These are phyloP conservation scores for Azorinus chamasolen DNA, from an alignment of 2,888 invertebrate genomes.

Conservation along the genomic window DNA sequence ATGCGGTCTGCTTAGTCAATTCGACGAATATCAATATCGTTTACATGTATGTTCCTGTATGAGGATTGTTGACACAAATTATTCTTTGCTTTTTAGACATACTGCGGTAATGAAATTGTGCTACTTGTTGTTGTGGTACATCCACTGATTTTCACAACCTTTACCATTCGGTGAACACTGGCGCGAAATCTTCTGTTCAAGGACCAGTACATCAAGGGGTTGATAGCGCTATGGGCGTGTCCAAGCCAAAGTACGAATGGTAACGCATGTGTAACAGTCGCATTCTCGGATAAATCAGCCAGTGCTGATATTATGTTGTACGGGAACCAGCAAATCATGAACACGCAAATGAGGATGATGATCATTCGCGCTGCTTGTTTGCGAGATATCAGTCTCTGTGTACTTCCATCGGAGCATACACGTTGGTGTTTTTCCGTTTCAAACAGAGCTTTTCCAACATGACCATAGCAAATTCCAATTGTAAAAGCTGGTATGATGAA, in stretches of 20 bases:
- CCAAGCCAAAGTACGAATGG: conserved; percentile 89
- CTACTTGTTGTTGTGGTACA: no score
- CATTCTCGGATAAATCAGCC: conserved; percentile 84
- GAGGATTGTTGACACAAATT: no score
- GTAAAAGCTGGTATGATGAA: conserved; percentile 86
- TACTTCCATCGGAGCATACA: conserved; percentile 72
- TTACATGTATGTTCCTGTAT: no score
- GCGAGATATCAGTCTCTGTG: conserved; percentile 89
- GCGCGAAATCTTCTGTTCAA: conserved; percentile 88
- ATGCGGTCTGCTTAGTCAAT: no score
- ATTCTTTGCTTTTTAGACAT: no score
- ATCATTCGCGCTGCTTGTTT: conserved; percentile 92
- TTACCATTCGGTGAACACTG: conserved; percentile 63
- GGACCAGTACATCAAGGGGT: conserved; percentile 93
- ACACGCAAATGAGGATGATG: conserved; percentile 90
- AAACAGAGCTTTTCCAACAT: conserved; percentile 88
- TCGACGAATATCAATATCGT: no score
- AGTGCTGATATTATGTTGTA: conserved; percentile 90
- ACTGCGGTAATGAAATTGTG: no score
- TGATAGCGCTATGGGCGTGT: conserved; percentile 93
- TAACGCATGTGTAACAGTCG: conserved; percentile 81
- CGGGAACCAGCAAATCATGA: conserved; percentile 93
- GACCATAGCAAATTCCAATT: conserved; percentile 90
- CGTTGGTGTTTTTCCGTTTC: conserved; percentile 85
- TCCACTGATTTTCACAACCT: no score